Evolutionary conservation across 2,113 vertebrate species (phyloP), one percentile per base, ranked within the genome.

Genomic region (Phrynosoma blainvillii): DNA sequence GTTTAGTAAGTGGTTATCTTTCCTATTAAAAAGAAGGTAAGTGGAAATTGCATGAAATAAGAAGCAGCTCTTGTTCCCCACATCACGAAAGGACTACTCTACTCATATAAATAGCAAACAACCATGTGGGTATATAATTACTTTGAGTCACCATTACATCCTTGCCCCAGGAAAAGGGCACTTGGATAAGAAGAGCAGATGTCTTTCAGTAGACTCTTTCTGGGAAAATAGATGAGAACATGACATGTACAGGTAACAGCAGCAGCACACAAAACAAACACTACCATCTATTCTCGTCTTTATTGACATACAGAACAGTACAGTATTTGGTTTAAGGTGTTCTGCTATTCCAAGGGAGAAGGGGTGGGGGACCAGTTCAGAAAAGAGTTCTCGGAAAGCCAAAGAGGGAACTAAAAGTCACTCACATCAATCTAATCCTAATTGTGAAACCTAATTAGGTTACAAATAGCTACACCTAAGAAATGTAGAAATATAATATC

Each of bases 141-240:
- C 71, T 81, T 68, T 68, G 71, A 77, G 79, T 89, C 78, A 86
- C 71, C 14, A 40, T 77, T 42, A 86, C 20, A 62, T 82, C 79
- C 79, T 86, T 85, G 62, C 71, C 88, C 62, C 62, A 82, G 78
- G 79, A 89, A 82, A 74, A 82, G 78, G 71, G 56, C 88, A 82
- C 84, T 70, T 76, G 78, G 59, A 82, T 59, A 82, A 82, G 52
- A 75, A 42, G 65, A 86, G 84, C 79, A 86, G 88, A 86, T 78
- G 18, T 82, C 79, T 86, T 85, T 88, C 73, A 78, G 73, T 68
- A 68, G 77, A 76, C 42, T 77, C 73, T 88, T 88, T 88, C 80
- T 88, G 74, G 65, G 87, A 83, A 88, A 83, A 88, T 21, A 76
- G 87, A 88, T 84, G 80, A 88, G 87, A 88, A 88, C 87, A 88